Evolutionary conservation across 2,797 vertebrate species (phyloP).

Genomic region (Notolepis coatsorum): DNA sequence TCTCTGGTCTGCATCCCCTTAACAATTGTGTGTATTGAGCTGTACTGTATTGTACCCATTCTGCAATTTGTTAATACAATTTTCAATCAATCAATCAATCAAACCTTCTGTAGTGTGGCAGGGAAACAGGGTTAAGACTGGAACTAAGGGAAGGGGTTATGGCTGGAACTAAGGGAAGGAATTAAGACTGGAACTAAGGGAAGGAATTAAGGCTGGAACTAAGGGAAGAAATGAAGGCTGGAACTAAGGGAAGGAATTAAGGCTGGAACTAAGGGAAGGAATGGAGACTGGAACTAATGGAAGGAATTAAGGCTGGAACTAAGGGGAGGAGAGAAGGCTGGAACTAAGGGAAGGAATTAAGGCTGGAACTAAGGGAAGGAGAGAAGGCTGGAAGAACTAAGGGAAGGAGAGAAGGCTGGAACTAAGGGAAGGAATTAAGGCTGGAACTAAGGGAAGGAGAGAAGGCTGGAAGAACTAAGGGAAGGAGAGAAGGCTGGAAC

Average conservation of each 20-base stretch:
- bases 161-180: conserved; percentile 55
- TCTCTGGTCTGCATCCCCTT: too few relatives aligned
- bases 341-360: conserved; percentile 55
- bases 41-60: too few relatives aligned
- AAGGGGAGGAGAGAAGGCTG: conserved; percentile 50
- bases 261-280: conserved; percentile 55
- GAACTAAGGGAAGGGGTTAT: conserved; percentile 55
- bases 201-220: conserved; percentile 61
- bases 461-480: too few relatives aligned
- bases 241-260: conserved; percentile 55
- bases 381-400: too few relatives aligned
- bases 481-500: conserved; percentile 61
- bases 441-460: conserved; percentile 55
- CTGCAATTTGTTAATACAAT: too few relatives aligned
- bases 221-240: conserved; percentile 50
- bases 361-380: conserved; percentile 55
- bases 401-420: conserved; percentile 59
- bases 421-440: conserved; percentile 49
- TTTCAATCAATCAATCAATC: too few relatives aligned
- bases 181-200: conserved; percentile 52
- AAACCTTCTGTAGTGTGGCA: too few relatives aligned
- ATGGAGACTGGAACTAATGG: conserved; percentile 52
- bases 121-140: too few relatives aligned
- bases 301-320: conserved; percentile 61
- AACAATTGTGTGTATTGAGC: too few relatives aligned